Conservation (phyloP, 1,140 invertebrate genomes). For the Drosophila orosa region DNA sequence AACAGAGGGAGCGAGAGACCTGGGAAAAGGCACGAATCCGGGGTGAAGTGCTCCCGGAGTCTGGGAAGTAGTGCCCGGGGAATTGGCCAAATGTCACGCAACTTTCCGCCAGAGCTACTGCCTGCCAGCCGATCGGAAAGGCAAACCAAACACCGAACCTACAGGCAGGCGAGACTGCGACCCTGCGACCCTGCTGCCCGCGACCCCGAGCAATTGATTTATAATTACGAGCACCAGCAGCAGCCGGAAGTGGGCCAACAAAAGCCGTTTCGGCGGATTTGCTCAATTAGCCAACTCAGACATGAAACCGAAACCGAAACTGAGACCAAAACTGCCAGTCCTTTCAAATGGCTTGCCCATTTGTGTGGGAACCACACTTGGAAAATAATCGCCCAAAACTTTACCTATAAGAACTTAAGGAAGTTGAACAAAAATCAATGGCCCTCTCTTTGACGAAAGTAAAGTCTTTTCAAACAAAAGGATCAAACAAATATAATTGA, state of each 20-base stretch:
- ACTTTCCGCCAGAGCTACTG: constrained; percentile 25
- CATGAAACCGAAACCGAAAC: constrained; percentile 55
- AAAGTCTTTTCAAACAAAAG: too few species aligned
- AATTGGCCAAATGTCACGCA: constrained; percentile 78
- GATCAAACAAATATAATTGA: too few species aligned
- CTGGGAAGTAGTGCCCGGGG: constrained; percentile 40
- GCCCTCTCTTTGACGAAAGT: neutral
- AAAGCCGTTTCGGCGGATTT: constrained; percentile 54
- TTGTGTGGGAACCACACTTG: constrained; percentile 4
- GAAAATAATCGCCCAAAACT: neutral
- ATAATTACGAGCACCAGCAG: constrained; percentile 60
- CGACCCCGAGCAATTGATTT: constrained; percentile 65
- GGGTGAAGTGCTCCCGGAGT: constrained; percentile 5
- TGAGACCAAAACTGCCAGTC: constrained; percentile 8
- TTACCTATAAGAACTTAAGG: neutral
- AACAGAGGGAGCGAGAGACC: constrained; percentile 50
- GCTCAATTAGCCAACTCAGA: constrained; percentile 70
- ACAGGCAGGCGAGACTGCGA: neutral
- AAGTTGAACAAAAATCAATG: neutral
- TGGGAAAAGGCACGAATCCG: constrained; percentile 63
- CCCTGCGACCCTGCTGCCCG: constrained; percentile 1
- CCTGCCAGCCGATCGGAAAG: constrained; percentile 5
- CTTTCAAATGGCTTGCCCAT: neutral
- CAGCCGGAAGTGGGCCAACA: constrained; percentile 48
- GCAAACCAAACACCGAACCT: constrained; percentile 50